phyloP scores from a whole-genome alignment of 2,888 invertebrate genomes.

The Stenotaenia linearis region DNA sequence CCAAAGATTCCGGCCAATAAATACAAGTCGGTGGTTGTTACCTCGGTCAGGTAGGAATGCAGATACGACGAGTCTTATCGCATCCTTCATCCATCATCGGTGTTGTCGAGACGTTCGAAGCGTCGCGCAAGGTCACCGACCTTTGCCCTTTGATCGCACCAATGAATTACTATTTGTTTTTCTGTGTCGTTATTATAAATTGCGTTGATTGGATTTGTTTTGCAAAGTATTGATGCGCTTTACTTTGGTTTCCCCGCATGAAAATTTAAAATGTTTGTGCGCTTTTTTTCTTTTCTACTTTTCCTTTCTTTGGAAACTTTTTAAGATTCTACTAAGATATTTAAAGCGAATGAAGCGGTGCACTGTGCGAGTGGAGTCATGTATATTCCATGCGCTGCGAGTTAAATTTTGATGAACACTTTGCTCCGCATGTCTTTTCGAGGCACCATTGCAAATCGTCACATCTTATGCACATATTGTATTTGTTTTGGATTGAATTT shows the following conservation, averaged over 20 bases:
- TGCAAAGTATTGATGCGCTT: not conserved
- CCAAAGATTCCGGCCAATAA: not conserved
- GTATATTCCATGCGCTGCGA: not conserved
- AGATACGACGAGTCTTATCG: constrained; percentile 14
- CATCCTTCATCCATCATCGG: constrained; percentile 17
- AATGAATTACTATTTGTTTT: not conserved
- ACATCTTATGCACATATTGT: not conserved
- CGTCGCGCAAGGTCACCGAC: not conserved
- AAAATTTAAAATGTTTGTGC: constrained; percentile 4
- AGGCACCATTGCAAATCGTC: not conserved
- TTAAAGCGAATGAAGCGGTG: not conserved
- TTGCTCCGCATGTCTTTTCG: constrained; percentile 4
- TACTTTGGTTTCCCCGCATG: not conserved
- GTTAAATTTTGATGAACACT: constrained; percentile 26
- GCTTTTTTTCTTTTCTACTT: not conserved
- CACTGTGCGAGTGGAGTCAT: not conserved
- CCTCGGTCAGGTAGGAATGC: constrained; percentile 12
- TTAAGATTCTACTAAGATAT: constrained; percentile 10
- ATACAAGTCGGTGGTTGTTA: not conserved
- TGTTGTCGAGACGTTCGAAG: constrained; percentile 17
- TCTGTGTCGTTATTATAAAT: not conserved
- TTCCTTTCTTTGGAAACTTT: constrained; percentile 1
- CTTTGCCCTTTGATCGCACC: not conserved
- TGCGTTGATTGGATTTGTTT: not conserved
- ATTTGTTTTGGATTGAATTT: not conserved